Base-by-base conservation (phyloP, 2,888 invertebrate species). In the Nephrocerus scutellatus region DNA sequence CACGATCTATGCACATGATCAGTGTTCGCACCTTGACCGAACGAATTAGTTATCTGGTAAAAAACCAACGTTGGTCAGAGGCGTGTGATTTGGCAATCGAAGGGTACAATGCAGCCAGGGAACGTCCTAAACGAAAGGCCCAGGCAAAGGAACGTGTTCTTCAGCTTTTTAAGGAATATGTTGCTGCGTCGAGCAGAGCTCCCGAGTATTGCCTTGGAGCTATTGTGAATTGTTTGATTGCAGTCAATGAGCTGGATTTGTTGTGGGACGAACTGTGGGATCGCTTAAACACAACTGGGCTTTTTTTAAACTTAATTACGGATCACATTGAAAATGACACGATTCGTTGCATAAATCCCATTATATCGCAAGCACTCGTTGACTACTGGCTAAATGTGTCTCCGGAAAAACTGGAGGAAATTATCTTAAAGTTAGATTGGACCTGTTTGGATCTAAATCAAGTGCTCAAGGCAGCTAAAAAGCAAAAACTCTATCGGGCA, bases 401-500 rank as follows among this genome's bases (percentile, higher is more conserved):
- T 28, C 72, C 79, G 54, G 66, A 77, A 50, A 74, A 75, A 45
- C 65, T 87, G 36, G 84, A 87, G 63, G 74, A 76, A 21, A 75
- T 84, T 39, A 73, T 88, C 33, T 73, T 84, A 6, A 79, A 81
- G 49, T 68, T 87, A 44, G 80, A 84, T 49, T 79, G 88, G 52
- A 72, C 74, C 31, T 83, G 81, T 46, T 68, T 88, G 37, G 88
- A 88, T 64, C 72, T 88, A 14, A 82, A 88, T 63, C 84, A 84
- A 66, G 78, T 67, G 4, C 50, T 69, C 0, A 68, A 62, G 19
- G 64, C 64, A 0, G 59, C 61, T 1, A 66, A 63, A 42, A 57
- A 57, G 16, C 56, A 66, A 44, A 57, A 61, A 20, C 47, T 70
- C n/a, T 67, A 60, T 46, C 60, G 62, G 10, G 66, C 66, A 4